phyloP scores from a whole-genome alignment of 1,140 invertebrate genomes.

The Brachystomella parvula region DNA sequence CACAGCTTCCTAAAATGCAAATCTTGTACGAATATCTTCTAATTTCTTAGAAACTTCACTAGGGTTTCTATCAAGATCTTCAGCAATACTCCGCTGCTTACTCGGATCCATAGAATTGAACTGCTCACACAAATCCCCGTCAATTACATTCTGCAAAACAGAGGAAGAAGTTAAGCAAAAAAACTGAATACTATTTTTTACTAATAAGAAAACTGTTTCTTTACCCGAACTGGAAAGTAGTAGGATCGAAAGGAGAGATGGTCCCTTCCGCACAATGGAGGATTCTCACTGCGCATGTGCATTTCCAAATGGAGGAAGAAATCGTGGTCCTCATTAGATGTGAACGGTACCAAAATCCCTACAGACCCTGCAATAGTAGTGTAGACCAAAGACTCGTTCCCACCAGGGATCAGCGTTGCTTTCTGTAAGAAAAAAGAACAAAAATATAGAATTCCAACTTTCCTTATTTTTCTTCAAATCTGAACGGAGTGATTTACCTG shows the following conservation, averaged over 20 bases:
- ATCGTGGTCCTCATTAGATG: slow-evolving; percentile 95
- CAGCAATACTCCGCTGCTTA: slow-evolving; percentile 91
- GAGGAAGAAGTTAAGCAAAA: too few species aligned
- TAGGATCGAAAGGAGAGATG: slow-evolving; percentile 95
- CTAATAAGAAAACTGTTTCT: neutral
- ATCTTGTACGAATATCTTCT: slow-evolving; percentile 87
- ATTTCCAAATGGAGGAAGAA: slow-evolving; percentile 99
- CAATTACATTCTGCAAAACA: slow-evolving; percentile 78
- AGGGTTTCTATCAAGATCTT: slow-evolving; percentile 85
- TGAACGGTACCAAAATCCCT: slow-evolving; percentile 94
- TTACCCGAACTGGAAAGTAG: slow-evolving; percentile 81
- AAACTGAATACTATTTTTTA: neutral
- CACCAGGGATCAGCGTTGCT: slow-evolving; percentile 92
- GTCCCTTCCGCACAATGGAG: slow-evolving; percentile 92
- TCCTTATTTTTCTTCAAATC: neutral
- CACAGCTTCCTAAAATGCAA: slow-evolving; percentile 68
- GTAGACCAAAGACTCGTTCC: slow-evolving; percentile 91
- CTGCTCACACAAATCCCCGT: slow-evolving; percentile 98
- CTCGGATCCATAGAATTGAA: slow-evolving; percentile 88
- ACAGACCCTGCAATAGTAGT: slow-evolving; percentile 91
- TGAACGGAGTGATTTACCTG: slow-evolving; percentile 44
- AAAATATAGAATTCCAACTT: neutral
- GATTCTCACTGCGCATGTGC: slow-evolving; percentile 97
- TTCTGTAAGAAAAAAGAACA: slow-evolving; percentile 53
- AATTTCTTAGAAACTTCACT: slow-evolving; percentile 94